Evolutionary conservation across 2,113 vertebrate species (phyloP), one percentile per base, ranked within the genome.

Genomic region (Lasiurus borealis): DNA sequence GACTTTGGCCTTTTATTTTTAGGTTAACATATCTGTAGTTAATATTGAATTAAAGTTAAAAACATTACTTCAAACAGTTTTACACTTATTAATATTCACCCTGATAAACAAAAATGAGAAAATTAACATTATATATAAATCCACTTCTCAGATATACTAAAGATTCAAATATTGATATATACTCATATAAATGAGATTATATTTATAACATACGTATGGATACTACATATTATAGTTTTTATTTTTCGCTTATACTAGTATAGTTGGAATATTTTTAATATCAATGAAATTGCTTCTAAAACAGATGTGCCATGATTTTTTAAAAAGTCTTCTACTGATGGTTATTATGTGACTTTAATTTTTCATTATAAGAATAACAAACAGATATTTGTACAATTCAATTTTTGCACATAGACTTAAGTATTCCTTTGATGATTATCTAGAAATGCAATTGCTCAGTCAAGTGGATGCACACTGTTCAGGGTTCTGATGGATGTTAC

Each of bases 361-460:
- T 93, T 94, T 82, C 29, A 57, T 7, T 34, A 4, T 40, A 91
- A 90, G 64, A 85, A 76, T 73, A 95, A 91, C 66, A 52, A 90
- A 36, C 7, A 71, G 54, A 54, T 72, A 36, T 52, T 19, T 69
- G 50, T 73, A 50, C 14, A 75, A 91, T 18, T 94, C 64, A 69
- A 14, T 80, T 36, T 50, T 91, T 76, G 15, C 14, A 59, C 16
- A 88, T 19, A 54, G 31, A 85, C 21, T 76, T 85, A 73, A 86
- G 80, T 64, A 57, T 85, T 71, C 59, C 16, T 91, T 85, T 85
- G 46, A 68, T 68, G 72, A 76, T 86, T 88, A 21, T 40, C 44
- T 83, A 69, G 52, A 94, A 80, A 78, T 86, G 14, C 68, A 90
- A 64, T 71, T 91, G 15, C 31, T 86, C 46, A 54, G 44, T 86